Evolutionary conservation across 92 coral and sea anemone species (phyloP).

Genomic region (Desmophyllum pertusum): DNA sequence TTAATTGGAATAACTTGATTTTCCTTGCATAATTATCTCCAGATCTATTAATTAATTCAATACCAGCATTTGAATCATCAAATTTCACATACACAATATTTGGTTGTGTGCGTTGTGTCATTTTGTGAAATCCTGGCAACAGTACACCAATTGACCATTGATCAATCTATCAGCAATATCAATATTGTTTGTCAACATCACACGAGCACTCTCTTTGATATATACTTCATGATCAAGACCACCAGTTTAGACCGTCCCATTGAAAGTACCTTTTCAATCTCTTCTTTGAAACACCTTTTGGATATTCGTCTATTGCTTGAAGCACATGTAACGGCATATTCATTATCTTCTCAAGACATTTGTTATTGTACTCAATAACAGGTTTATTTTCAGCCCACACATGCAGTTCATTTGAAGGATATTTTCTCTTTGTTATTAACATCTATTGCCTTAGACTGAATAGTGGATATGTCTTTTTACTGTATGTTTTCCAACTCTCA

Average conservation of each 20-base stretch:
- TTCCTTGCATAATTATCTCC: conserved; percentile 45
- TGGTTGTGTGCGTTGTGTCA: conserved; percentile 28
- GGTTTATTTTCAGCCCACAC: conserved; percentile 41
- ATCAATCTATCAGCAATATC: conserved; percentile 36
- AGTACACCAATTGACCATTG: conserved; percentile 80
- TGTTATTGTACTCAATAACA: neutral
- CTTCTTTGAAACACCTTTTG: neutral
- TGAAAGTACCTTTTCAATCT: neutral
- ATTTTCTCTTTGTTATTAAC: conserved; percentile 19
- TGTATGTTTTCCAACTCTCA: conserved; percentile 58
- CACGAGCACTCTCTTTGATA: conserved; percentile 23
- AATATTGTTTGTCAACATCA: conserved; percentile 55
- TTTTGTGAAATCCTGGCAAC: conserved; percentile 39
- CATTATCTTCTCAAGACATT: neutral
- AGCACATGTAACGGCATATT: neutral
- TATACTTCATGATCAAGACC: neutral
- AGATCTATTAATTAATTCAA: conserved; percentile 26
- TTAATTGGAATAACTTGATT: conserved; percentile 59
- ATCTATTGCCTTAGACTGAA: conserved; percentile 39
- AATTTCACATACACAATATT: conserved; percentile 58
- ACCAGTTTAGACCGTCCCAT: neutral
- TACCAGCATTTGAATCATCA: conserved; percentile 76
- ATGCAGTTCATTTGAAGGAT: conserved; percentile 44
- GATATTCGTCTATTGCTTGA: neutral
- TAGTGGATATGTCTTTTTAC: conserved; percentile 53